Evolutionary conservation across 2,888 invertebrate genomes (phyloP), one percentile per base, ranked within the genome.

Genomic region (Conops quadrifasciatus): DNA sequence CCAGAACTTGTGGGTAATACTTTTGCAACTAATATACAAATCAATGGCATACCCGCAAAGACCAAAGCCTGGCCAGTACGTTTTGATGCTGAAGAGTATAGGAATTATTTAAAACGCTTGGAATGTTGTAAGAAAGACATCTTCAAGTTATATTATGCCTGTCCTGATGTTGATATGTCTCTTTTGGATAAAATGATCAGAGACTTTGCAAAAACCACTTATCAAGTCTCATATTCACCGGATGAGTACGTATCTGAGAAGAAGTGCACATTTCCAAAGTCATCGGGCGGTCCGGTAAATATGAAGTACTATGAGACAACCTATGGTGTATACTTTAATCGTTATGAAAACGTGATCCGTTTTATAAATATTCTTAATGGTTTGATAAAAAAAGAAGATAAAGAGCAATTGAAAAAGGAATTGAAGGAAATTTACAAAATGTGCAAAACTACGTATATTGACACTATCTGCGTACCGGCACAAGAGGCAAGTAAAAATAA

Each of bases 321-420:
- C 0, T 84, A 84, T 76, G 74, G 77, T 0, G 81, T 78, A 43
- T 81, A 77, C 43, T 80, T 78, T 60, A 80, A 79, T 73, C 77
- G 80, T 11, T 71, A 81, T 2, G 69, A 78, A 4, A 82, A 84
- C 53, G 71, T 80, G 2, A 72, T 73, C 9, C 67, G 72, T 0
- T 77, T 76, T 21, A 72, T 71, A 5, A 74, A 72, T 4, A 28
- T 36, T 13, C 28, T 78, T 1, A 73, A 76, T 45, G 73, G 70
- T 2, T 30, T 72, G 4, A n/a, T 71, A 5, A 24, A 43, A 19
- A 74, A 71, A 21, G 62, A 72, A 7, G 70, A 74, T 16, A 72
- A 73, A 13, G 74, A 74, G 0, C 53, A 47, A 1, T 73, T 81
- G 16, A 70, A 73, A 11, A 71, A 75, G 3, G 78, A 76, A 45